Conservation (phyloP, 1,140 invertebrate genomes). For the Adoxophyes honmai region DNA sequence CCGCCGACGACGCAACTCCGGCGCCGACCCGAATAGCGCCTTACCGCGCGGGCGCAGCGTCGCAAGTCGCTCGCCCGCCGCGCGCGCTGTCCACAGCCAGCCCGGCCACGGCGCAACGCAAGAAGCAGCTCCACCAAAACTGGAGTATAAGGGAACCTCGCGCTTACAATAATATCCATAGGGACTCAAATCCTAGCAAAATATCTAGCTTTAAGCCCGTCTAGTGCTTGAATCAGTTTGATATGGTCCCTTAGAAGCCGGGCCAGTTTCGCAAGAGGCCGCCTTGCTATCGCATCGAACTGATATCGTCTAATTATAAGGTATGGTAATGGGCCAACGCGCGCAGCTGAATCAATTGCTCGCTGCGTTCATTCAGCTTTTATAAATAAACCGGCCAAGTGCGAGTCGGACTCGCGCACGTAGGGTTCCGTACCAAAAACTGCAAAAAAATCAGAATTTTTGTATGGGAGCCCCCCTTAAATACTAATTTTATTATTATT, state of each 20-base stretch:
- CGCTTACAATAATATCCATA: conserved; percentile 17
- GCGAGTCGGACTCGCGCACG: too few species aligned
- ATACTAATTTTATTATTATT: too few species aligned
- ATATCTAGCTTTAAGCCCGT: conserved; percentile 24
- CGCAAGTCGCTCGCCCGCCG: too few species aligned
- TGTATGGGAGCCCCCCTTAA: too few species aligned
- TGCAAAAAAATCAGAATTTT: too few species aligned
- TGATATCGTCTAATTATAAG: conserved; percentile 75
- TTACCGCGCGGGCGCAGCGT: too few species aligned
- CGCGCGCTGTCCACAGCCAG: too few species aligned
- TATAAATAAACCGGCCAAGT: too few species aligned
- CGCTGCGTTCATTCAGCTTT: conserved; percentile 36
- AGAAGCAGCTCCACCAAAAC: not conserved
- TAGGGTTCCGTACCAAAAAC: too few species aligned
- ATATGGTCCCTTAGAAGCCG: conserved; percentile 69
- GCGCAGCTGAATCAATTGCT: conserved; percentile 48
- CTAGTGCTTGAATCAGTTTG: conserved; percentile 31
- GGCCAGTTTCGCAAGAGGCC: conserved; percentile 67
- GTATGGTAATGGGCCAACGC: conserved; percentile 53
- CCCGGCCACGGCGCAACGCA: not conserved
- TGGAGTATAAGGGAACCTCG: conserved; percentile 32
- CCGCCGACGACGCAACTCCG: too few species aligned
- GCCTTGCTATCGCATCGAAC: conserved; percentile 71
- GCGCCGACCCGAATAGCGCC: too few species aligned
- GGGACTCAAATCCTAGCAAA: conserved; percentile 19